Conservation (phyloP, 2,113 vertebrate genomes). For the Centropus bengalensis region DNA sequence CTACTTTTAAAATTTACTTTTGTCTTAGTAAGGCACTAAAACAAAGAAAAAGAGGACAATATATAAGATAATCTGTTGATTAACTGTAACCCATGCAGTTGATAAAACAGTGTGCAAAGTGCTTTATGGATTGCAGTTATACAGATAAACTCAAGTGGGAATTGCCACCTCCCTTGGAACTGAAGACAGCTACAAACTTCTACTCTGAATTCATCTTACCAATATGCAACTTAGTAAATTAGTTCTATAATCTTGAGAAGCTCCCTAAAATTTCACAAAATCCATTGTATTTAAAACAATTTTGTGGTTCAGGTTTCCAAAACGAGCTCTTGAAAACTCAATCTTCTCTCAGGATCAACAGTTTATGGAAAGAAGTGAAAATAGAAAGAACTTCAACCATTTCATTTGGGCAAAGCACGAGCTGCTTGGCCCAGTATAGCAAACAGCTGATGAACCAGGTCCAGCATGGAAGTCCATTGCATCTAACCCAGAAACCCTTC, state of each 20-base stretch:
- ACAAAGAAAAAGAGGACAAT: not conserved
- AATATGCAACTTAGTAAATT: not conserved
- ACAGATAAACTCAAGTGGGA: not conserved
- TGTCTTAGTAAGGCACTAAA: not conserved
- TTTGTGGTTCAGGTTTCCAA: not conserved
- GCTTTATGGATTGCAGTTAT: not conserved
- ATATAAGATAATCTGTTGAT: not conserved
- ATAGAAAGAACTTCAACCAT: not conserved
- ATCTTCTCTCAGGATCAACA: not conserved
- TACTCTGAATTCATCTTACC: not conserved
- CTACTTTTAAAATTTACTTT: not conserved
- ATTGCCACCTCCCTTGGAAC: not conserved
- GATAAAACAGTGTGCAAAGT: not conserved
- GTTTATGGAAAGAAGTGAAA: not conserved
- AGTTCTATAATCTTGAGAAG: not conserved
- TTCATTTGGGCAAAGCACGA: not conserved
- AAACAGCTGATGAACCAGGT: not conserved
- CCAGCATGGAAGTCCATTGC: not conserved
- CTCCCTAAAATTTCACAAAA: not conserved
- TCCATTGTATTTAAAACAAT: not conserved
- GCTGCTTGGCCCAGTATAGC: not conserved
- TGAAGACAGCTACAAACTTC: not conserved
- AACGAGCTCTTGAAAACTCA: not conserved
- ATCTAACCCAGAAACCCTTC: not conserved
- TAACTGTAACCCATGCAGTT: not conserved